Evolutionary conservation across 1,140 invertebrate species (phyloP).

Genomic region (Caenorhabditis briggsae): DNA sequence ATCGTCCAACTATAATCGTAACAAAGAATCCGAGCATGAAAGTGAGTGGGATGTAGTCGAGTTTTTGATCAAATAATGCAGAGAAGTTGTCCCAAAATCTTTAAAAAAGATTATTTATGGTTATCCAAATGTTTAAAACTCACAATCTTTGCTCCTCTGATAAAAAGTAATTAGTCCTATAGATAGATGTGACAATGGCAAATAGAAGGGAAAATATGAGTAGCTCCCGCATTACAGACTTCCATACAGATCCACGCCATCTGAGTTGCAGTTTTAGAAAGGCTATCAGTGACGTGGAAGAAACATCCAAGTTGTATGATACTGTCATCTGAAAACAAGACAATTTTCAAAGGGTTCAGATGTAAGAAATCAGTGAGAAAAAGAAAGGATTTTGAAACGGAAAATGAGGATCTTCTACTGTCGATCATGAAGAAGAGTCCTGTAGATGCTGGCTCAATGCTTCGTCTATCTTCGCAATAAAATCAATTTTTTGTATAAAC

Average conservation of each 20-base stretch:
- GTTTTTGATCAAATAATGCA: constrained; percentile 69
- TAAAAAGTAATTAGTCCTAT: constrained; percentile 56
- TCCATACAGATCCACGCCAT: constrained; percentile 64
- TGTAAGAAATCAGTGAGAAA: too few species aligned
- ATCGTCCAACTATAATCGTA: constrained; percentile 71
- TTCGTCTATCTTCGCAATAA: too few species aligned
- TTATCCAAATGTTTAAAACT: neutral
- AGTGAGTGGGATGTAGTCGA: constrained; percentile 75
- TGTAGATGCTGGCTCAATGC: too few species aligned
- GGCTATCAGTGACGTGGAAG: constrained; percentile 39
- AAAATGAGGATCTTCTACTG: too few species aligned
- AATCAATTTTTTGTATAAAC: too few species aligned
- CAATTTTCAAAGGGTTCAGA: neutral
- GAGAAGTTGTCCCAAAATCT: constrained; percentile 73
- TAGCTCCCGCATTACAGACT: constrained; percentile 55
- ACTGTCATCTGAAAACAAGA: constrained; percentile 59
- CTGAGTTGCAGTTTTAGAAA: constrained; percentile 56
- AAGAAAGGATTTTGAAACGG: too few species aligned
- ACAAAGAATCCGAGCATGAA: constrained; percentile 78
- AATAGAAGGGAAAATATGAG: constrained; percentile 57
- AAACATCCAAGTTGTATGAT: constrained; percentile 63
- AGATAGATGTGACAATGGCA: constrained; percentile 52
- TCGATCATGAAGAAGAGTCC: too few species aligned
- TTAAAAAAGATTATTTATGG: neutral
- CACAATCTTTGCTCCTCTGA: constrained; percentile 53